Evolutionary conservation across 2,113 vertebrate genomes (phyloP), one percentile per base, ranked within the genome.

Genomic region (Caloenas nicobarica): DNA sequence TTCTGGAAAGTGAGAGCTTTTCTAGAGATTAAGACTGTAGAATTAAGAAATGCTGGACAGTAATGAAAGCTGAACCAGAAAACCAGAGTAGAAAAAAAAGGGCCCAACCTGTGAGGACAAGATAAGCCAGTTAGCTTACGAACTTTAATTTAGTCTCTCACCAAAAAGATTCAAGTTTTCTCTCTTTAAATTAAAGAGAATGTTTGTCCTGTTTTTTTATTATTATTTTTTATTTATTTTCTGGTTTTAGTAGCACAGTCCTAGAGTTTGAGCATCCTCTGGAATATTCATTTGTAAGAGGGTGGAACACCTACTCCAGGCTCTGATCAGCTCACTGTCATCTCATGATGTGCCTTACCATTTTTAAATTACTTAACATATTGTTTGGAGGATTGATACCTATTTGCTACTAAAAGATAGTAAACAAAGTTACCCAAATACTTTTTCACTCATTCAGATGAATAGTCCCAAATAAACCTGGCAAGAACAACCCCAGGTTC

Each of bases 101-200:
- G 14, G 16, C 9, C 13, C 19, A 73, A 69, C 62, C 53, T 83
- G 36, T 33, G 72, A 51, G 31, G 28, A 56, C 13, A 28, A 72
- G 48, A 83, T 88, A 88, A 82, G 22, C n/a, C 74, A 50, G 31
- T 46, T 72, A 80, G 15, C 7, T 79, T 62, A 54, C 62, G 71
- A 82, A 46, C 5, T 73, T 83, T 81, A 38, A 65, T 73, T 92
- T 94, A 76, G 44, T 71, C 23, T 76, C 23, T 82, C 21, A 79
- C 33, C 13, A 60, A 74, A 53, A 76, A 21, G 4, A 51, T 40
- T 76, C 21, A 36, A n/a, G 6, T 60, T 86, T 87, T 56, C 9
- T 80, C 21, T 69, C 62, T 51, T 83, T 56, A 58, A 90, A 56
- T 69, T 72, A 33, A 18, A 62, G 13, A 56, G 6, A 71, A 38